Percentiles rank a stretch among this genome's conserved stretches.
These are phyloP conservation scores for Phylloscopus collybita DNA, from an alignment of 2,797 vertebrate genomes.

Conservation along the genomic window DNA sequence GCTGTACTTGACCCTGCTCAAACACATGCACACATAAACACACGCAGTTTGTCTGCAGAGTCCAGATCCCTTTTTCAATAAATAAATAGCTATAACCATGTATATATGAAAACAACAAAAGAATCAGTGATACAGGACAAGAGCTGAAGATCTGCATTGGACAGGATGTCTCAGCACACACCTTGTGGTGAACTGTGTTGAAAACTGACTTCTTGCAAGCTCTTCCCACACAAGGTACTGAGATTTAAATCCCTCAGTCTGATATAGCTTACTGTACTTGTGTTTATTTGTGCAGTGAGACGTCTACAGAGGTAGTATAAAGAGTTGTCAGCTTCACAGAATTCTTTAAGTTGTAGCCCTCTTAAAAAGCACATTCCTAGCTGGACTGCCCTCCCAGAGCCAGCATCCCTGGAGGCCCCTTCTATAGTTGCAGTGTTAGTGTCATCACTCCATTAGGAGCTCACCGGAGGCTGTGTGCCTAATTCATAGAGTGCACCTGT, in stretches of 20 bases:
- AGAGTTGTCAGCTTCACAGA: slow-evolving; percentile 16
- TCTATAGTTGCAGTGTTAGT: slow-evolving; percentile 72
- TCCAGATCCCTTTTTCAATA: slow-evolving; percentile 3
- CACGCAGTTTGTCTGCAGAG: neutral
- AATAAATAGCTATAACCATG: neutral
- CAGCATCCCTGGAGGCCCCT: slow-evolving; percentile 63
- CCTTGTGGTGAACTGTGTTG: neutral
- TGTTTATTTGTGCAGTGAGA: slow-evolving; percentile 37
- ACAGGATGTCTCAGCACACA: neutral
- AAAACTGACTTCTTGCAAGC: neutral
- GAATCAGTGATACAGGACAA: neutral
- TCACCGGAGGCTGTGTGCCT: slow-evolving; percentile 48
- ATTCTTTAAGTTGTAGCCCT: slow-evolving; percentile 30
- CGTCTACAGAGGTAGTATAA: slow-evolving; percentile 1
- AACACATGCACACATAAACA: neutral
- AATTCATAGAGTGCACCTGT: slow-evolving; percentile 77
- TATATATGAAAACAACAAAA: neutral
- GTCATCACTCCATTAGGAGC: slow-evolving; percentile 76
- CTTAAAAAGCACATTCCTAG: slow-evolving; percentile 71
- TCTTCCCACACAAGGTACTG: neutral
- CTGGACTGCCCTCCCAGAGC: neutral
- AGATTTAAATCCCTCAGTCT: neutral
- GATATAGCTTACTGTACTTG: slow-evolving; percentile 1
- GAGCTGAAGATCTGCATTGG: neutral
- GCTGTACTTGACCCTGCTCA: slow-evolving; percentile 39